Evolutionary conservation across 2,888 invertebrate species (phyloP).

Genomic region (Drosophila kambysellisi): DNA sequence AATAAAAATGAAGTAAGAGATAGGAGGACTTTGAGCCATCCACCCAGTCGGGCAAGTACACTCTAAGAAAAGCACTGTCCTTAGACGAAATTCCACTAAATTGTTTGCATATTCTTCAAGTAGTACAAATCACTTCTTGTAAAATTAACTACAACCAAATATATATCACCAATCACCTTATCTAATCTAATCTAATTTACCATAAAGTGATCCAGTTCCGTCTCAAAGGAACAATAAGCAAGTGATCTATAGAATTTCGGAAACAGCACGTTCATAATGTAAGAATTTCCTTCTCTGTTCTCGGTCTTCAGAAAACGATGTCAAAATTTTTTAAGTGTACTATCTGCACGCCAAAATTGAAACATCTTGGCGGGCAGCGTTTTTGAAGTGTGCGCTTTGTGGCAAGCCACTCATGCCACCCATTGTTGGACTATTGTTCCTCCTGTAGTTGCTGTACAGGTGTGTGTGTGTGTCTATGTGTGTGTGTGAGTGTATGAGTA

Average conservation of each 20-base stretch:
- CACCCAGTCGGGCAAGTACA: slow-evolving; percentile 9
- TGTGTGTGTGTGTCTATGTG: slow-evolving; percentile 28
- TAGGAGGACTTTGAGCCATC: slow-evolving; percentile 7
- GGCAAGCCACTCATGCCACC: slow-evolving; percentile 30
- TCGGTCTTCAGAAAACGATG: too few relatives aligned
- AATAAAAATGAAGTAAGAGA: background rate
- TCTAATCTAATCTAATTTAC: background rate
- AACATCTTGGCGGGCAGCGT: slow-evolving; percentile 62
- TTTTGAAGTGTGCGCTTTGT: slow-evolving; percentile 54
- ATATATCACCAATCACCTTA: too few relatives aligned
- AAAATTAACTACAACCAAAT: too few relatives aligned
- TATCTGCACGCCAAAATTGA: slow-evolving; percentile 44
- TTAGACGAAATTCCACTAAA: background rate
- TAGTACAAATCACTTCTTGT: too few relatives aligned
- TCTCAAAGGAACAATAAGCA: background rate
- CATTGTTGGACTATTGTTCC: slow-evolving; percentile 28
- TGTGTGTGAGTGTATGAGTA: slow-evolving; percentile 21
- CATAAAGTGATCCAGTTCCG: background rate
- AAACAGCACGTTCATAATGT: background rate
- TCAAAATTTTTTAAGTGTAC: slow-evolving; percentile 4
- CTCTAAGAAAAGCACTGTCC: background rate
- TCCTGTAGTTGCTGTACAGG: slow-evolving; percentile 46
- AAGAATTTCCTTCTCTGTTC: background rate
- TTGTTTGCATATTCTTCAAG: background rate
- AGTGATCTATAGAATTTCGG: background rate